phyloP scores from a whole-genome alignment of 2,113 vertebrate genomes.

The Climacteris rufus region DNA sequence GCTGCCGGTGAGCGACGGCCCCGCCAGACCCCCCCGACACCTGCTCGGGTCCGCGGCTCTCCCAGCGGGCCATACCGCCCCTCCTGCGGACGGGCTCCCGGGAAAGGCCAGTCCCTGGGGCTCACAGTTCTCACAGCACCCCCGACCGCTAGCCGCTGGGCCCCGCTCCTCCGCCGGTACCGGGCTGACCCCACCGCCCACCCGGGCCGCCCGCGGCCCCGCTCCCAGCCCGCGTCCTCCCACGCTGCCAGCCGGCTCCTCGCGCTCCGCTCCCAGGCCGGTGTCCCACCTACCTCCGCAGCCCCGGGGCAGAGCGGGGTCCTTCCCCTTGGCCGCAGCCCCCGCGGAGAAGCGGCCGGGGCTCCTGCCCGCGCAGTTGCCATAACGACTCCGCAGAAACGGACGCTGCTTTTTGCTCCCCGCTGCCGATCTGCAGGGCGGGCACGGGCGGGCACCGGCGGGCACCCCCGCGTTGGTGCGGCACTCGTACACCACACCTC shows the following conservation, averaged over 20 bases:
- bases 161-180: neutral
- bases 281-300: neutral
- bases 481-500: neutral
- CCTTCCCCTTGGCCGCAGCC: neutral
- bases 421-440: neutral
- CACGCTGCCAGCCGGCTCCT: neutral
- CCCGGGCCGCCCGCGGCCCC: neutral
- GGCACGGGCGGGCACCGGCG: neutral
- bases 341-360: neutral
- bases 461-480: too few species aligned
- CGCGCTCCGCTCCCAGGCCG: neutral
- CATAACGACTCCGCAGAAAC: conserved; percentile 27
- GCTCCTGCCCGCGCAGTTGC: neutral
- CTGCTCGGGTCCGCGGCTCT: neutral
- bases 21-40: neutral
- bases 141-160: neutral
- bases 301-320: neutral
- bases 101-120: neutral
- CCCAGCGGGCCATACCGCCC: neutral
- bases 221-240: neutral
- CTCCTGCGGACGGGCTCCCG: neutral
- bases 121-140: neutral
- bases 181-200: neutral
- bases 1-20: neutral
- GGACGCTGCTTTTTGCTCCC: neutral